Evolutionary conservation across 2,888 invertebrate species (phyloP), one percentile per base, ranked within the genome.

Genomic region (Drosophila tripunctata): DNA sequence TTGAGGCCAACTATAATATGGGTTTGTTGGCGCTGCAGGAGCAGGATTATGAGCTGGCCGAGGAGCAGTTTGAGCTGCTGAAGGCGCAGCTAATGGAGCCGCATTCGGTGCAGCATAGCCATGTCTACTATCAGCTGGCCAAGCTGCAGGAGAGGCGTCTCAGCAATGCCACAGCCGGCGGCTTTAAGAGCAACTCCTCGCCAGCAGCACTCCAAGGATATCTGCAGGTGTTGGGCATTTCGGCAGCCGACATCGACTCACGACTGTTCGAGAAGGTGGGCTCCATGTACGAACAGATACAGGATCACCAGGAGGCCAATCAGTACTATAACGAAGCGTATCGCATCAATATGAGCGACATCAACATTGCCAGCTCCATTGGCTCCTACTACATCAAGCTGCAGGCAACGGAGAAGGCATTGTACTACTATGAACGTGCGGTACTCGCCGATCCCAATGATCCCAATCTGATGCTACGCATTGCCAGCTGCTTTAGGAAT

Each of bases 381-480:
- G 97, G 97, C 19, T 96, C 96, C 0, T 96, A 98, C 90, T 97
- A 96, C 88, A 95, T 97, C 64, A 96, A 97, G 84, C 94, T 96
- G 89, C 96, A 97, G 92, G 95, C 97, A 43, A 95, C 96, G 24
- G 97, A 98, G 89, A 97, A 96, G 90, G 97, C 97, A 0, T 93
- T 96, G 31, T 92, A 92, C 19, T 97, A 96, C 90, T 97, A 97
- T 89, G 96, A 97, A 90, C 94, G 94, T 79, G 96, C 96, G 0
- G 94, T 95, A 0, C 91, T 94, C 0, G 94, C 95, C 88, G 94
- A 95, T 92, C 96, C 96, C 0, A 94, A 93, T 76, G 93, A 97
- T 90, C 95, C 96, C 0, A 95, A 96, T 89, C 96, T 97, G 95
- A 94, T 95, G 89, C 92, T 98, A 88, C 94, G 97, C 92, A 95